phyloP scores from a whole-genome alignment of 2,113 vertebrate species.

The Fregata magnificens region DNA sequence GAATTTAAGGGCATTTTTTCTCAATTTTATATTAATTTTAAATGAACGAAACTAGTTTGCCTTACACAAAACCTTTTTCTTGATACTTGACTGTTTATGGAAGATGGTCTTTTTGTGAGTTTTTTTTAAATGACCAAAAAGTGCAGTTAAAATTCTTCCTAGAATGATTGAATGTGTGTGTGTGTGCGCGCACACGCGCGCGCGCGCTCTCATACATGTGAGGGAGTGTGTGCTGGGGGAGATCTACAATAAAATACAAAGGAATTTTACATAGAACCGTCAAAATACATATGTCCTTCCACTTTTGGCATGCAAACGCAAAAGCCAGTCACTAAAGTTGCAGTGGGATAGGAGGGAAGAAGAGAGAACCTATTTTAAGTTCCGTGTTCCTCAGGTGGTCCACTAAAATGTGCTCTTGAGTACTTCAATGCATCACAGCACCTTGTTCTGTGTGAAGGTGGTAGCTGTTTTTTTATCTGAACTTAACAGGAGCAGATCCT shows the following conservation, averaged over 20 bases:
- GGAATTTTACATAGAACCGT: not conserved
- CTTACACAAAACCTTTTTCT: not conserved
- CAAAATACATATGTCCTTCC: not conserved
- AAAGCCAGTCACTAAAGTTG: not conserved
- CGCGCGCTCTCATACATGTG: not conserved
- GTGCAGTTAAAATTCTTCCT: not conserved
- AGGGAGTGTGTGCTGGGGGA: not conserved
- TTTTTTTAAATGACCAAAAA: not conserved
- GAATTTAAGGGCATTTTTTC: not conserved
- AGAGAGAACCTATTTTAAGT: not conserved
- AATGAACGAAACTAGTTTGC: not conserved
- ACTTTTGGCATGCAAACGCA: not conserved
- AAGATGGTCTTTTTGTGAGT: not conserved
- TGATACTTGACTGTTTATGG: not conserved
- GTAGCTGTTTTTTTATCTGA: not conserved
- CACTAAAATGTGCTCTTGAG: not conserved
- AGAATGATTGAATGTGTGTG: not conserved
- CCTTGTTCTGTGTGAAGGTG: not conserved
- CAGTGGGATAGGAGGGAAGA: not conserved
- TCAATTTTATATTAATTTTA: not conserved
- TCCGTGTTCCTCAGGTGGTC: not conserved
- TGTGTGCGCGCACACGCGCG: not conserved
- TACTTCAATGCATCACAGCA: not conserved
- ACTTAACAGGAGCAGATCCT: not conserved
- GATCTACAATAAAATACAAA: not conserved